Evolutionary conservation across 2,888 invertebrate species (phyloP).

Genomic region (Brachyptera putata): DNA sequence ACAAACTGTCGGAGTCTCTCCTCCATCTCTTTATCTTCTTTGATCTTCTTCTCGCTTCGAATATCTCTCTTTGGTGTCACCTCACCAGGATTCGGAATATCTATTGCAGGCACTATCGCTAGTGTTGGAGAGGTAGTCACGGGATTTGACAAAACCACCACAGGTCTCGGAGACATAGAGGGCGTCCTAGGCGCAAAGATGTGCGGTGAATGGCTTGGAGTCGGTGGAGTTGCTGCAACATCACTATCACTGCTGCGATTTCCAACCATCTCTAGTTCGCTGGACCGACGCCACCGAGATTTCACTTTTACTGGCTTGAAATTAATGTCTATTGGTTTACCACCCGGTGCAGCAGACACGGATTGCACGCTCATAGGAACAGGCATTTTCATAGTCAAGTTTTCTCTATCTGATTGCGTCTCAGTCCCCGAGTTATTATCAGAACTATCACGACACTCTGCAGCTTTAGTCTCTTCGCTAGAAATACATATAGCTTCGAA

Average conservation of each 20-base stretch:
- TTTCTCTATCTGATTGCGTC: constrained; percentile 42
- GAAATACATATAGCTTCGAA: constrained; percentile 13
- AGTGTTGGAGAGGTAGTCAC: constrained; percentile 46
- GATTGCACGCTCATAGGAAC: constrained; percentile 35
- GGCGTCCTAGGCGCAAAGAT: constrained; percentile 25
- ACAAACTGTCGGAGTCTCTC: constrained; percentile 69
- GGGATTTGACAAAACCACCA: too few relatives aligned
- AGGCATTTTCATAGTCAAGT: constrained; percentile 37
- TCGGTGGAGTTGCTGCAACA: constrained; percentile 27
- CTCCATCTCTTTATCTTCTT: constrained; percentile 51
- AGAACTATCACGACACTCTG: constrained; percentile 35
- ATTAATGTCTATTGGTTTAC: constrained; percentile 42
- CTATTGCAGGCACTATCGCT: constrained; percentile 45
- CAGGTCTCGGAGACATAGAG: constrained; percentile 28
- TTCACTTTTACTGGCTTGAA: constrained; percentile 73
- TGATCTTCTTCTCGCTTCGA: constrained; percentile 35
- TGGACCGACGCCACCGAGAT: constrained; percentile 71
- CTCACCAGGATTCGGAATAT: constrained; percentile 24
- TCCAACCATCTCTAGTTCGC: constrained; percentile 64
- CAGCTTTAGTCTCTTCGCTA: neutral
- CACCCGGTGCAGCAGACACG: constrained; percentile 35
- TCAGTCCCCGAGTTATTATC: constrained; percentile 42
- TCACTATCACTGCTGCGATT: constrained; percentile 32
- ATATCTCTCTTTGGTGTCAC: constrained; percentile 24
- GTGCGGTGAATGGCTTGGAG: constrained; percentile 30